These are phyloP conservation scores for Chesias legatella DNA, from an alignment of 2,888 invertebrate genomes.

Conservation along the genomic window DNA sequence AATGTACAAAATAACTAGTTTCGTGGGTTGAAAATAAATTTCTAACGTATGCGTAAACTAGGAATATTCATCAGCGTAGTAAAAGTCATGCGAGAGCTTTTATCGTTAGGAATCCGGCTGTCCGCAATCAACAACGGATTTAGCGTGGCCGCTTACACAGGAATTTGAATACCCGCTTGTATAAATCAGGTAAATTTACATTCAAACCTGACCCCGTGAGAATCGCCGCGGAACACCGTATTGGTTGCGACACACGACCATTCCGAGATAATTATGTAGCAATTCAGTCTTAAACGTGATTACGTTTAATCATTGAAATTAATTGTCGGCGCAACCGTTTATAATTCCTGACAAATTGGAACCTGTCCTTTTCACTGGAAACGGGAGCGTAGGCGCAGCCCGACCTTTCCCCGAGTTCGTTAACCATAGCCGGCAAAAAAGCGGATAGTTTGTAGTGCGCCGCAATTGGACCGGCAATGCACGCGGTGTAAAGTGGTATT, in stretches of 20 bases:
- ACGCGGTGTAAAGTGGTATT: constrained; percentile 54
- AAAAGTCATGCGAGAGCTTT: no score
- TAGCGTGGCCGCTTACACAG: constrained; percentile 23
- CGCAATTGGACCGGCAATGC: constrained; percentile 45
- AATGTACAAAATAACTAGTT: constrained; percentile 1
- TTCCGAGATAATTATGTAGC: constrained; percentile 29
- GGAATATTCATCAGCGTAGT: no score
- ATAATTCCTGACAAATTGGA: constrained; percentile 38
- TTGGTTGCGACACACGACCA: constrained; percentile 23
- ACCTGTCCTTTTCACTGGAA: constrained; percentile 39
- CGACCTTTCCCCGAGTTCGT: constrained; percentile 15
- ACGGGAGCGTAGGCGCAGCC: constrained; percentile 33
- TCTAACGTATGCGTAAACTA: no score
- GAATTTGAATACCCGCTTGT: constrained; percentile 28
- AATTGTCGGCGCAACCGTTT: constrained; percentile 47
- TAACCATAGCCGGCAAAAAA: constrained; percentile 26
- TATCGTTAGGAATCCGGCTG: neutral
- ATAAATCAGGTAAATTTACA: constrained; percentile 24
- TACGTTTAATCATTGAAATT: constrained; percentile 54
- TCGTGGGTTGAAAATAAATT: no score
- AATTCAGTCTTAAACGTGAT: constrained; percentile 36
- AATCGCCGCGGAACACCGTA: constrained; percentile 10
- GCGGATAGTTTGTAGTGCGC: constrained; percentile 30
- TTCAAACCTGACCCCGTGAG: constrained; percentile 20
- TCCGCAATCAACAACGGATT: constrained; percentile 17